Conservation (phyloP, 2,113 vertebrate genomes). For the Glaucomys volans region DNA sequence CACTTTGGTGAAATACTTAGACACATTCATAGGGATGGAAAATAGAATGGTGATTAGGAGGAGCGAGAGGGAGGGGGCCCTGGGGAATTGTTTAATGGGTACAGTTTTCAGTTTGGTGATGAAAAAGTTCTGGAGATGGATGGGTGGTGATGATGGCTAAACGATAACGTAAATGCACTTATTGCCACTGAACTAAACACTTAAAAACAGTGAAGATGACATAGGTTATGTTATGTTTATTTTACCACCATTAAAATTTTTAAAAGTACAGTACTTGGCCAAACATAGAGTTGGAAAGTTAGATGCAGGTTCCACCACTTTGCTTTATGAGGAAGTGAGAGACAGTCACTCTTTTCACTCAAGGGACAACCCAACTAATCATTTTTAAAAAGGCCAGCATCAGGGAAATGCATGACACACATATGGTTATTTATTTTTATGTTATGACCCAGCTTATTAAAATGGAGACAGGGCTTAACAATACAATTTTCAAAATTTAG, state of each 20-base stretch:
- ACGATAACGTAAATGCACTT: not conserved
- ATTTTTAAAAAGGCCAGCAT: not conserved
- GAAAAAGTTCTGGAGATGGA: not conserved
- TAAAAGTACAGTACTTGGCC: not conserved
- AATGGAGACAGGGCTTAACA: not conserved
- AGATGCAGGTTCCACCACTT: not conserved
- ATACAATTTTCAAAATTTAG: slow-evolving; percentile 3
- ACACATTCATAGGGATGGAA: not conserved
- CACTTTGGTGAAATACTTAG: not conserved
- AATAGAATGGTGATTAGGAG: not conserved
- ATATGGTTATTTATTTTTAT: not conserved
- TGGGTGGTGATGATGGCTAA: not conserved
- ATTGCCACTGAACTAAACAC: not conserved
- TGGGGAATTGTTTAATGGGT: not conserved
- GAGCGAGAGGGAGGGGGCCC: not conserved
- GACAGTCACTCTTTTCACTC: not conserved
- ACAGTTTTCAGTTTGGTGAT: not conserved
- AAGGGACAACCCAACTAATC: not conserved
- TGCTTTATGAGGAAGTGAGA: not conserved
- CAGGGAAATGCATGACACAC: not conserved
- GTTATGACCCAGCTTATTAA: not conserved
- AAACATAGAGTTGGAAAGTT: not conserved
- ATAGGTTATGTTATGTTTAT: not conserved
- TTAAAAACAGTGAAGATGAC: not conserved
- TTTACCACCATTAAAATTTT: not conserved